Evolutionary conservation across 1,140 invertebrate genomes (phyloP).

Genomic region (Hyphantria cunea): DNA sequence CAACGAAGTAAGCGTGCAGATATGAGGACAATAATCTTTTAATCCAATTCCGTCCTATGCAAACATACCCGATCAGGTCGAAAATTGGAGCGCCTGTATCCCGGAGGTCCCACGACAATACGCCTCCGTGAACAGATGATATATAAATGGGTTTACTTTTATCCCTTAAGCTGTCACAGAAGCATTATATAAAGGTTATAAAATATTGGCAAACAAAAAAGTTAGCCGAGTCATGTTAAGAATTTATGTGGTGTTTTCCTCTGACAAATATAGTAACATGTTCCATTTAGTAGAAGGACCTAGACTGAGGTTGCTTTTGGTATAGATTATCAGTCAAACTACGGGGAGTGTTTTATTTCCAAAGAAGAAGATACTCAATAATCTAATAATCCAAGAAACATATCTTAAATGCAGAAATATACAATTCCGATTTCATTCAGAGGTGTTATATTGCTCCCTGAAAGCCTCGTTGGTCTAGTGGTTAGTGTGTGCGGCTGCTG

Average conservation of each 20-base stretch:
- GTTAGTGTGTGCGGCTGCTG: no score
- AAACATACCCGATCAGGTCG: slow-evolving; percentile 3
- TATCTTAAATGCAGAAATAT: no score
- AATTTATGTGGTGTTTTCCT: no score
- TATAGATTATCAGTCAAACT: no score
- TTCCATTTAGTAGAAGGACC: no score
- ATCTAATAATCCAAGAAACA: no score
- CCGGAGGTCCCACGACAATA: not conserved
- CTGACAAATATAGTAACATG: no score
- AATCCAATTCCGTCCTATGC: slow-evolving; percentile 4
- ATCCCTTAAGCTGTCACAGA: not conserved
- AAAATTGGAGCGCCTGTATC: slow-evolving; percentile 2
- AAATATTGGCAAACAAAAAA: not conserved
- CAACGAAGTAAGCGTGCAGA: not conserved
- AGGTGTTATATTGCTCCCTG: no score
- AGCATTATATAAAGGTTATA: not conserved
- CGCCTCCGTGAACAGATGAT: slow-evolving; percentile 1
- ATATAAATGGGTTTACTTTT: slow-evolving; percentile 6
- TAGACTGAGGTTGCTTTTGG: no score
- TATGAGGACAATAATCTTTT: slow-evolving; percentile 3
- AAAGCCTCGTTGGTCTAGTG: no score
- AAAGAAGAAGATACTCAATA: no score
- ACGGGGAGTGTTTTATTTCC: not conserved
- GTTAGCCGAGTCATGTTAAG: not conserved
- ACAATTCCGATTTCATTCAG: no score